A percentile compares a stretch with the other conserved stretches of the same genome.
These are phyloP conservation scores for Amaurobius ferox DNA, from an alignment of 2,888 invertebrate species.

Conservation along the genomic window DNA sequence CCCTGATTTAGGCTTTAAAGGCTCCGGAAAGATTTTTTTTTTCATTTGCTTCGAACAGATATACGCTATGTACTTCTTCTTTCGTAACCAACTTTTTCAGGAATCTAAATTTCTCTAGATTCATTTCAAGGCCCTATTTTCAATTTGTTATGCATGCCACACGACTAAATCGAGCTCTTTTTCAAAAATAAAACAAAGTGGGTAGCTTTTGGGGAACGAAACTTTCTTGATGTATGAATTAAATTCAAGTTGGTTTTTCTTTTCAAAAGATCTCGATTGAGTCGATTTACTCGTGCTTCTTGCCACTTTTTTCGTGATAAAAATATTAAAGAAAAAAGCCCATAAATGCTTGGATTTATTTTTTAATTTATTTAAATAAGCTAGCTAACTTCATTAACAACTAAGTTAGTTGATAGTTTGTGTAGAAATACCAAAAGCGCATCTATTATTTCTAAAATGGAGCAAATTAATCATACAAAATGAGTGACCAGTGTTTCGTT, in stretches of 20 bases:
- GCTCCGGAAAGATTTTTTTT: slow-evolving; percentile 41
- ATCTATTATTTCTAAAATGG: no score
- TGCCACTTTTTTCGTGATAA: no score
- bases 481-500: no score
- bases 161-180: not conserved
- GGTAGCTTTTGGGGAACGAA: not conserved
- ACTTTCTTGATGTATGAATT: not conserved
- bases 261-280: no score
- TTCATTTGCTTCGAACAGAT: slow-evolving; percentile 38
- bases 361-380: no score
- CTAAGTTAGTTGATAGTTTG: no score
- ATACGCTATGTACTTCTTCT: slow-evolving; percentile 33
- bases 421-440: no score
- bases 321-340: no score
- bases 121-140: not conserved
- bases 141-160: slow-evolving; percentile 23
- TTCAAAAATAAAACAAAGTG: not conserved
- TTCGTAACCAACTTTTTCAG: slow-evolving; percentile 49
- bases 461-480: no score
- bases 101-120: slow-evolving; percentile 53
- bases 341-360: no score
- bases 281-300: no score
- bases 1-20: slow-evolving; percentile 31
- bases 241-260: not conserved
- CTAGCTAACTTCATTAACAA: no score